A percentile compares a stretch with the other conserved stretches of the same genome.
Evolutionary conservation across 2,113 vertebrate species (phyloP).

Genomic region (Thermophis baileyi): DNA sequence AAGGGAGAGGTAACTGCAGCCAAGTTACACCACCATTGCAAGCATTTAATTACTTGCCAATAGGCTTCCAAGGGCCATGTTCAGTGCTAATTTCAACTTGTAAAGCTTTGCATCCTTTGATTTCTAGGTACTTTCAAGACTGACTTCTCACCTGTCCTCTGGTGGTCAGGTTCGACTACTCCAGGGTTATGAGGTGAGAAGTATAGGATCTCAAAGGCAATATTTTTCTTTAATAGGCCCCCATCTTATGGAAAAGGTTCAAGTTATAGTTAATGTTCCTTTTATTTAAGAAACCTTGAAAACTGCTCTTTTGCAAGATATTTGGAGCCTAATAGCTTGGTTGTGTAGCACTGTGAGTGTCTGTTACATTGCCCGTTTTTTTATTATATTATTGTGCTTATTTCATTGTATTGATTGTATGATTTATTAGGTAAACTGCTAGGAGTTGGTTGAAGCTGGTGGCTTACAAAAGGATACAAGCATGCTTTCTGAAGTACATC

Average conservation of each 20-base stretch:
- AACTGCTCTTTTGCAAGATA: background rate
- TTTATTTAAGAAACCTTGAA: background rate
- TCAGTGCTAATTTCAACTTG: background rate
- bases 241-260: background rate
- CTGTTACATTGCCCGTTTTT: background rate
- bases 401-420: background rate
- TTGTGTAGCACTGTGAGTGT: background rate
- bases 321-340: background rate
- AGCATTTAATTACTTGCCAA: background rate
- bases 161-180: background rate
- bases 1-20: background rate
- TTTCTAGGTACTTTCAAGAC: background rate
- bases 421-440: background rate
- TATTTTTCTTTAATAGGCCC: background rate
- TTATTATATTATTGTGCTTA: background rate
- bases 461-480: background rate
- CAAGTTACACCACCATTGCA: background rate
- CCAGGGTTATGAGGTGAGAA: background rate
- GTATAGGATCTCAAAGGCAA: background rate
- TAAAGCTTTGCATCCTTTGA: background rate
- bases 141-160: background rate
- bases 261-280: background rate
- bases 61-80: background rate
- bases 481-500: background rate
- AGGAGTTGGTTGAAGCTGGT: background rate